Percentiles rank a stretch among this genome's conserved stretches.
Evolutionary conservation across 2,797 vertebrate species (phyloP).

Genomic region (Hafferia zeledoni): DNA sequence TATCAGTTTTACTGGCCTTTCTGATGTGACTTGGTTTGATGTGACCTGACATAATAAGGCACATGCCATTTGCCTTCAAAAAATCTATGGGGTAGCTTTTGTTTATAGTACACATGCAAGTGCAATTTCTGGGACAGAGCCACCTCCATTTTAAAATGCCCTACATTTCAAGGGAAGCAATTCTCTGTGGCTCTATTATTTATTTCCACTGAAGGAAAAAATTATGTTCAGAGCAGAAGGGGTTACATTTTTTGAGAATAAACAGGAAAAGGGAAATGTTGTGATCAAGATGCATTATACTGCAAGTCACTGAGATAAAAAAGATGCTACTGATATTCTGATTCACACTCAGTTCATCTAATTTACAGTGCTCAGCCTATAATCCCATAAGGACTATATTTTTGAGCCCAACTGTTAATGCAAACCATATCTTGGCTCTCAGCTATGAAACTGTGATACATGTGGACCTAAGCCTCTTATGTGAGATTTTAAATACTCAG

Average conservation of each 20-base stretch:
- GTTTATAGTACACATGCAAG: not conserved
- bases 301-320: not conserved
- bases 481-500: conserved; percentile 11
- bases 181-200: not conserved
- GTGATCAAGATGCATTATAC: not conserved
- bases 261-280: not conserved
- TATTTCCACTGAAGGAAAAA: not conserved
- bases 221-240: not conserved
- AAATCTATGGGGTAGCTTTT: not conserved
- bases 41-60: conserved; percentile 8
- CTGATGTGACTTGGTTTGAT: not conserved
- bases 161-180: not conserved
- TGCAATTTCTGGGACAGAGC: not conserved
- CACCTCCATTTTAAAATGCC: not conserved
- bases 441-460: not conserved
- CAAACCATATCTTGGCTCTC: not conserved
- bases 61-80: not conserved
- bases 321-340: not conserved
- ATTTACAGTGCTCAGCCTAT: not conserved
- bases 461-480: conserved; percentile 47
- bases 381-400: not conserved
- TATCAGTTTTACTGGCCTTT: not conserved
- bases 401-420: not conserved
- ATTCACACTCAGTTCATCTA: not conserved
- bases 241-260: not conserved